These are phyloP conservation scores for Tenodera sinensis DNA, from an alignment of 2,888 invertebrate genomes.

Conservation along the genomic window DNA sequence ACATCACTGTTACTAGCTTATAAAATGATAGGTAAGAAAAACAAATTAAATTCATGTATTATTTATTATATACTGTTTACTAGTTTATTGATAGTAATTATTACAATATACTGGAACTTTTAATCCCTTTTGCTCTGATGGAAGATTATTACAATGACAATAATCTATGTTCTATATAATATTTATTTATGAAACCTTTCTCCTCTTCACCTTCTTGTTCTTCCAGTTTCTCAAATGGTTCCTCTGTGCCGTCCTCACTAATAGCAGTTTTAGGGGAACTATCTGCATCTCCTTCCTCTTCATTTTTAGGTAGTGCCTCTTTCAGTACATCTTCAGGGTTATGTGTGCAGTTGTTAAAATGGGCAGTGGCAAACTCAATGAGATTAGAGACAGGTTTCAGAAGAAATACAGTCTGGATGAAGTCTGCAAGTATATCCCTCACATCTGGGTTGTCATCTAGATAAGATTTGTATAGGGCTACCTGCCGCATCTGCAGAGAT, in stretches of 20 bases:
- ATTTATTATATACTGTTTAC: too few species aligned
- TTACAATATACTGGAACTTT: too few species aligned
- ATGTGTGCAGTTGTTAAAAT: not conserved
- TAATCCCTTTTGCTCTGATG: too few species aligned
- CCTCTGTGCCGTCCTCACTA: too few species aligned
- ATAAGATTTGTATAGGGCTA: conserved; percentile 6
- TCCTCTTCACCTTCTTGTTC: too few species aligned
- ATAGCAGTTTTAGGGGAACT: not conserved
- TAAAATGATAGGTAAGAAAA: too few species aligned
- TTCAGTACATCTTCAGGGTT: not conserved
- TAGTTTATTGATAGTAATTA: too few species aligned
- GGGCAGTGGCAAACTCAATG: not conserved
- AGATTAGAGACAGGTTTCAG: not conserved
- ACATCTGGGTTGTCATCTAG: conserved; percentile 12
- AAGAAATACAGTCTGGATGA: conserved; percentile 7
- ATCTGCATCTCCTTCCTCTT: not conserved
- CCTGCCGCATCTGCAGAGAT: not conserved
- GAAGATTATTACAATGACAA: too few species aligned
- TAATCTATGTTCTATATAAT: too few species aligned
- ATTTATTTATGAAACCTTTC: too few species aligned
- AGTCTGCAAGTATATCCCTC: conserved; percentile 6
- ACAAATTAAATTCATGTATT: too few species aligned
- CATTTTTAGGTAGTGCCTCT: not conserved
- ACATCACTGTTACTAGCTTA: too few species aligned
- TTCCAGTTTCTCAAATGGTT: not conserved